phyloP scores from a whole-genome alignment of 2,797 vertebrate species.

The Sebastes iracundus region DNA sequence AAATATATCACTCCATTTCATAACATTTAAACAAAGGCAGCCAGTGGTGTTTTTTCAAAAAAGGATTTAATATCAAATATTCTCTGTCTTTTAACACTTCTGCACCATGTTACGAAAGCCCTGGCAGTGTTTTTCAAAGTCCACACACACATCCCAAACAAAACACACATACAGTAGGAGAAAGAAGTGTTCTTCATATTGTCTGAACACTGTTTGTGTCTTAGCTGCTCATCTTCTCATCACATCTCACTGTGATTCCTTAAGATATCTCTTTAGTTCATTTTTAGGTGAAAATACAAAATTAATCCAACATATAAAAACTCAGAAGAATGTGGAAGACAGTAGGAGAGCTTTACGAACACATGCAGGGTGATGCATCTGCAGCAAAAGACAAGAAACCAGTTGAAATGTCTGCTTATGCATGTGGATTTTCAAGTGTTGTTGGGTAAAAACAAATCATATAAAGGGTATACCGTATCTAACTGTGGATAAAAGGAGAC shows the following conservation, averaged over 20 bases:
- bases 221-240: constrained; percentile 74
- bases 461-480: neutral
- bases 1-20: neutral
- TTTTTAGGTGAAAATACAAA: constrained; percentile 35
- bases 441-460: neutral
- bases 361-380: neutral
- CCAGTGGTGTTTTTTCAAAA: constrained; percentile 36
- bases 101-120: constrained; percentile 59
- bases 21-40: constrained; percentile 8
- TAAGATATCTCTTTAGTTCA: constrained; percentile 43
- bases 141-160: constrained; percentile 51
- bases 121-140: constrained; percentile 49
- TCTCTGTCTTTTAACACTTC: constrained; percentile 47
- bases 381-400: constrained; percentile 5
- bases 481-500: neutral
- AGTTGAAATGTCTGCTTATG: neutral
- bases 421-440: neutral
- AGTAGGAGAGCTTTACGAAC: constrained; percentile 21
- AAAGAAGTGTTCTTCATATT: constrained; percentile 31
- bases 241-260: constrained; percentile 49
- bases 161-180: constrained; percentile 45
- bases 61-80: constrained; percentile 74
- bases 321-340: constrained; percentile 62
- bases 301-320: constrained; percentile 20
- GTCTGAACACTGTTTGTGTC: constrained; percentile 56